phyloP scores from a whole-genome alignment of 2,888 invertebrate species.

The Prosopocoilus inquinatus region DNA sequence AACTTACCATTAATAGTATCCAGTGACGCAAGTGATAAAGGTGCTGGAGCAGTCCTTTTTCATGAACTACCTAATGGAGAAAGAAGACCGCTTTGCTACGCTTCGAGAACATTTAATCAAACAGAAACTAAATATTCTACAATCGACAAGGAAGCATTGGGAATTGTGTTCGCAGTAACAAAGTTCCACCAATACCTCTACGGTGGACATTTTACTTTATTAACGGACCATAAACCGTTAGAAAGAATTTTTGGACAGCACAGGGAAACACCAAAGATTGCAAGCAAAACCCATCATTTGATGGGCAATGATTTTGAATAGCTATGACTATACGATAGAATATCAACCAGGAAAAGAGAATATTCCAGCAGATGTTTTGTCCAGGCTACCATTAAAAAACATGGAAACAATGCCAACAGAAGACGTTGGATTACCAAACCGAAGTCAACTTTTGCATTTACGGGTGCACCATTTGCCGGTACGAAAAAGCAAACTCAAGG shows the following conservation, averaged over 20 bases:
- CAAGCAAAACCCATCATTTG: too few relatives aligned
- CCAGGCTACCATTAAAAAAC: slow-evolving; percentile 7
- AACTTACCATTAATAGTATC: not conserved
- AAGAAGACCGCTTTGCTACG: not conserved
- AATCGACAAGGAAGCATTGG: slow-evolving; percentile 7
- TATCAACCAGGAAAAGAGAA: slow-evolving; percentile 17
- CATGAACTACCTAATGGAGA: not conserved
- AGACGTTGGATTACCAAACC: slow-evolving; percentile 4
- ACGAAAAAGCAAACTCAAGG: not conserved
- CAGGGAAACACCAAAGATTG: too few relatives aligned
- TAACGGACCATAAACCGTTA: too few relatives aligned
- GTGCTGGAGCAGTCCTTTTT: slow-evolving; percentile 1
- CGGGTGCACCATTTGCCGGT: not conserved
- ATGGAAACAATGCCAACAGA: not conserved
- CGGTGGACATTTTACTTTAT: not conserved
- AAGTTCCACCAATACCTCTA: not conserved
- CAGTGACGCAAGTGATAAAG: not conserved
- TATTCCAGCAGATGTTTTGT: slow-evolving; percentile 13
- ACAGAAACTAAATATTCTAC: slow-evolving; percentile 4
- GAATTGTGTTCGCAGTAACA: slow-evolving; percentile 6
- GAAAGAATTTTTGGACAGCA: too few relatives aligned
- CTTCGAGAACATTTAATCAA: slow-evolving; percentile 3
- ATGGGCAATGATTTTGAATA: too few relatives aligned
- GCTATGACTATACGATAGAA: slow-evolving; percentile 3
- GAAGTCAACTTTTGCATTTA: not conserved